Base-by-base conservation (phyloP, 2,888 invertebrate genomes). In the Acanthosepion pharaonis region DNA sequence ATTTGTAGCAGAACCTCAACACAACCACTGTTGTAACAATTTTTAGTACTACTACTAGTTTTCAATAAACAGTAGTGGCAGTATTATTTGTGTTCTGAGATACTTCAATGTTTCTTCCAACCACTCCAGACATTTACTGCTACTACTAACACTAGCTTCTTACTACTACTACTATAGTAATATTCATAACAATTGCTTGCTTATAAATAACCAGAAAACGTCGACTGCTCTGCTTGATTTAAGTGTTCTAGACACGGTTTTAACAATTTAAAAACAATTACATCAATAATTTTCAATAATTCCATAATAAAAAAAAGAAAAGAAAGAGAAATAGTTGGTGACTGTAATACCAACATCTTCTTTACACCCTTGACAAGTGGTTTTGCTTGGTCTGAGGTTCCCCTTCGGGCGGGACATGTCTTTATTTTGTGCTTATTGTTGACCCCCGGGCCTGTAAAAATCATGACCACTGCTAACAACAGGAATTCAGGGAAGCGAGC, bases 381-480 rank as follows among this genome's bases (percentile, higher is more conserved):
- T 48, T 49, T 53, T 93, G 33, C 11, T 93, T 78, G 49, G 53
- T 93, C 93, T 18, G 49, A n/a, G 49, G 15, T 18, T 11, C n/a
- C 49, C 93, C 51, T n/a, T 51, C 51, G 9, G n/a, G 93, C 18
- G 92, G 49, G 48, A 92, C 51, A 92, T 92, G 51, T 92, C 48
- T 49, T 48, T 92, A 92, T 92, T 92, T 92, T 28, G 9, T 92
- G 48, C 42, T 49, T 25, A 48, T 92, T n/a, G 33, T 4, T 93
- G 49, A 49, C 53, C 51, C 15, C 28, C 49, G 53, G 28, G 48
- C 51, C 92, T 51, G 28, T 51, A 92, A 23, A 53, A 53, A 28
- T 51, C 93, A 93, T 93, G 93, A 93, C 93, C 9, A 93, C 93
- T 5, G n/a, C 93, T 33, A 93, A 93, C 93, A 93, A 93, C n/a